Conservation (phyloP, 2,888 invertebrate species). For the Aromia moschata region DNA sequence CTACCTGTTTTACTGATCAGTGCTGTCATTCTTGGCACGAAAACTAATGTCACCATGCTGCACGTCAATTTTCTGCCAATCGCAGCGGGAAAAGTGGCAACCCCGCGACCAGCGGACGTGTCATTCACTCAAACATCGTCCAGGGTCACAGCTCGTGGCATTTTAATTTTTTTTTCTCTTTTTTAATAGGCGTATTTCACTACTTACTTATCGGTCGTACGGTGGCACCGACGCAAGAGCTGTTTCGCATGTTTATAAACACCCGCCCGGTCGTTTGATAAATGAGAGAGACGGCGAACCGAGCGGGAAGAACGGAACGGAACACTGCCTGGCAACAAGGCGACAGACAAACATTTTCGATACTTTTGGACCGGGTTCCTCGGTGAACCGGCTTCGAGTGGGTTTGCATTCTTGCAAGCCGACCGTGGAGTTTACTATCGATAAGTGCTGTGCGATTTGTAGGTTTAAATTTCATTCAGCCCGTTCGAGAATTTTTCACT, state of each 20-base stretch:
- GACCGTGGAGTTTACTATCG: conserved; percentile 23
- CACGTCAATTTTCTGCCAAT: too few species aligned
- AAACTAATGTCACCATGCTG: too few species aligned
- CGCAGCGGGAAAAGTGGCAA: background rate
- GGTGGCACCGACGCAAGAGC: conserved; percentile 26
- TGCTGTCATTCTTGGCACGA: too few species aligned
- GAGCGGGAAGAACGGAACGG: conserved; percentile 35
- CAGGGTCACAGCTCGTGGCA: conserved; percentile 33
- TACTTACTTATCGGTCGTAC: conserved; percentile 24
- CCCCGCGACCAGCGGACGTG: conserved; percentile 26
- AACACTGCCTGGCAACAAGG: conserved; percentile 56
- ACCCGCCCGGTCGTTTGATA: conserved; percentile 39
- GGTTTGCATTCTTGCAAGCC: conserved; percentile 33
- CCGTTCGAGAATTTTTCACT: too few species aligned
- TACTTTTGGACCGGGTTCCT: conserved; percentile 50
- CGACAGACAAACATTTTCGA: conserved; percentile 53
- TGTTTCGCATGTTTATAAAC: conserved; percentile 47
- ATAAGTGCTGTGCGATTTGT: conserved; percentile 27
- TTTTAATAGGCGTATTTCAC: conserved; percentile 18
- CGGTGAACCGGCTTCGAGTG: conserved; percentile 51
- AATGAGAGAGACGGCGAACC: too few species aligned
- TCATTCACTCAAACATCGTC: conserved; percentile 34
- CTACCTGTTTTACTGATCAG: too few species aligned
- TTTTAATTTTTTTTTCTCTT: conserved; percentile 4
- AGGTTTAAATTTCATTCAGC: conserved; percentile 25